phyloP scores from a whole-genome alignment of 2,797 vertebrate genomes.

The Adelosebastes latens region DNA sequence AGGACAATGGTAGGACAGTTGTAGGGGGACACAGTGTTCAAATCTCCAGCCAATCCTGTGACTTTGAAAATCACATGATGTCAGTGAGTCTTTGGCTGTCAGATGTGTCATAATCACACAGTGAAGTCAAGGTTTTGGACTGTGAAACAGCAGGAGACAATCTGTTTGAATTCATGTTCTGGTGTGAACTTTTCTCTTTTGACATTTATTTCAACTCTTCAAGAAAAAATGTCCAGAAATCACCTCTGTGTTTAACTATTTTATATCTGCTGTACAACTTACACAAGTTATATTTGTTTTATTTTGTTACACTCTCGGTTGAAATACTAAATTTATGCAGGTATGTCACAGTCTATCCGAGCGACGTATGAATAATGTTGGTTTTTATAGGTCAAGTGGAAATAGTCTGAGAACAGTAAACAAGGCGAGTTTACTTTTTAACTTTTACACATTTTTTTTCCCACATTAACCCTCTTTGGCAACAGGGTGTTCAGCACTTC shows the following conservation, averaged over 20 bases:
- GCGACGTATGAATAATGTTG: not conserved
- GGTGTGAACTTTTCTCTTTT: not conserved
- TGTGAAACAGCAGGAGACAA: conserved; percentile 1
- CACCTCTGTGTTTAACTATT: not conserved
- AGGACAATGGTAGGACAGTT: conserved; percentile 49
- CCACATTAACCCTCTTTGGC: conserved; percentile 27
- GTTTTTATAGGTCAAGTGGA: conserved; percentile 18
- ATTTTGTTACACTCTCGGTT: not conserved
- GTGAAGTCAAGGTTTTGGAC: conserved; percentile 34
- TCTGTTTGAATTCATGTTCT: not conserved
- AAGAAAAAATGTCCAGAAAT: not conserved
- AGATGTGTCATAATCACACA: conserved; percentile 5
- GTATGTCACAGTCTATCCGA: not conserved
- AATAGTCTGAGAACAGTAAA: conserved; percentile 45
- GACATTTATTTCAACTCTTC: not conserved
- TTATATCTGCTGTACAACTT: not conserved
- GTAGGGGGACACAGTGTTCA: conserved; percentile 19
- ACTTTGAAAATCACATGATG: conserved; percentile 40
- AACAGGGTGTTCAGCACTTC: conserved; percentile 19
- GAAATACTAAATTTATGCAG: not conserved
- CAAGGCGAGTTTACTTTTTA: conserved; percentile 54
- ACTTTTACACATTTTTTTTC: conserved; percentile 22
- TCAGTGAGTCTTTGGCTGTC: conserved; percentile 7
- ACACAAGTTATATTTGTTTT: not conserved
- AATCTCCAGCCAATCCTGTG: conserved; percentile 26